Conservation (phyloP, 30 jellyfish, hydroid and myxozoan genomes). For the Catostylus mosaicus region DNA sequence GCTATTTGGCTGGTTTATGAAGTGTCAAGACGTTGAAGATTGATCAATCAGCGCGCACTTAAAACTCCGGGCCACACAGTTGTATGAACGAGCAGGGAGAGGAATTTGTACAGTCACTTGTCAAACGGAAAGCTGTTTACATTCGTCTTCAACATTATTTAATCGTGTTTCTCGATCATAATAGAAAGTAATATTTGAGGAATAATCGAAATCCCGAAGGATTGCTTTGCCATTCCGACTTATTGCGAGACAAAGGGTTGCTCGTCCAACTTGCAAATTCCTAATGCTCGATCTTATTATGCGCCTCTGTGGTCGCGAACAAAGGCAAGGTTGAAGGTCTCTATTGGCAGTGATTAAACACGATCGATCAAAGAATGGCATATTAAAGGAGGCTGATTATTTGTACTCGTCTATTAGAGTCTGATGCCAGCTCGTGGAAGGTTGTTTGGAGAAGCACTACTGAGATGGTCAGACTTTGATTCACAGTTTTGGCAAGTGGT, state of each 20-base stretch:
- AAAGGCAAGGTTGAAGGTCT: conserved; percentile 76
- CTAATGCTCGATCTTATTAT: conserved; percentile 56
- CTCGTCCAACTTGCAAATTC: conserved; percentile 33
- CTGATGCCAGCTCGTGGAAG: conserved; percentile 54
- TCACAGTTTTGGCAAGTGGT: not conserved
- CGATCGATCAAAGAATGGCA: conserved; percentile 56
- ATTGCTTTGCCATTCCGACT: conserved; percentile 61
- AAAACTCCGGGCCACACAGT: conserved; percentile 33
- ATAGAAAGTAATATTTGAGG: conserved; percentile 46
- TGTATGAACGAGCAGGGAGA: conserved; percentile 6
- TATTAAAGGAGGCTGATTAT: conserved; percentile 55
- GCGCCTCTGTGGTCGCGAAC: conserved; percentile 70
- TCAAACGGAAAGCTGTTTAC: conserved; percentile 54
- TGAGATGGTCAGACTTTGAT: conserved; percentile 5
- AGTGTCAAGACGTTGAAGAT: conserved; percentile 18
- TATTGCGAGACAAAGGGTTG: conserved; percentile 22
- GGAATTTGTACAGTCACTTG: conserved; percentile 14
- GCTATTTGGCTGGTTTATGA: conserved; percentile 38
- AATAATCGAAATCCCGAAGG: conserved; percentile 43
- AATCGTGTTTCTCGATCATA: conserved; percentile 36
- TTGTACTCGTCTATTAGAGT: conserved; percentile 32
- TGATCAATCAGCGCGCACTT: conserved; percentile 22
- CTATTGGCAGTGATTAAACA: conserved; percentile 64
- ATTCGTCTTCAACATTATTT: conserved; percentile 20
- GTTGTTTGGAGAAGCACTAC: conserved; percentile 12